Evolutionary conservation across 2,113 vertebrate species (phyloP).

Genomic region (Thomomys bottae): DNA sequence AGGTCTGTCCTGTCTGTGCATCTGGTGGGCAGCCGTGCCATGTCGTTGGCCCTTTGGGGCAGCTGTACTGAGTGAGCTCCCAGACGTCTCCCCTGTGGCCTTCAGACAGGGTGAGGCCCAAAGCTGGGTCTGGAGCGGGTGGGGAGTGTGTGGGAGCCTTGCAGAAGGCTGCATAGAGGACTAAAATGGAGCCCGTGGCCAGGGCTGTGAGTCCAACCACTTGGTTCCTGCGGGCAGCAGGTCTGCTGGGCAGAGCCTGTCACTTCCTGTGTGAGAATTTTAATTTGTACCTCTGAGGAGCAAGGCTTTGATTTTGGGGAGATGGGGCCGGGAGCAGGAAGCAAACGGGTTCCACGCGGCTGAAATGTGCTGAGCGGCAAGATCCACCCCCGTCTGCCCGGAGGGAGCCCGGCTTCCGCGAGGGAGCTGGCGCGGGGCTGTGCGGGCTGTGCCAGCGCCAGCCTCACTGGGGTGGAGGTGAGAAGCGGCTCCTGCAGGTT

Average conservation of each 20-base stretch:
- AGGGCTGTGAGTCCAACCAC: background rate
- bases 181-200: background rate
- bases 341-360: background rate
- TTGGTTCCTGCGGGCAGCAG: background rate
- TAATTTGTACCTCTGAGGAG: conserved; percentile 6
- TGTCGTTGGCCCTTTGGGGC: no score
- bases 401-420: background rate
- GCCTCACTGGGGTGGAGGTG: background rate
- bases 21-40: no score
- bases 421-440: background rate
- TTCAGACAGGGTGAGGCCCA: no score
- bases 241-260: background rate
- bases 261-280: background rate
- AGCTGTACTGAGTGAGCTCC: no score
- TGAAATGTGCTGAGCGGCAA: background rate
- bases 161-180: no score
- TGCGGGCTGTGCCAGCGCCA: background rate
- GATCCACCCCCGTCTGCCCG: background rate
- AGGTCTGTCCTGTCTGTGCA: background rate
- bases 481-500: no score
- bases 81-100: no score
- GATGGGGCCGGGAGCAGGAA: background rate
- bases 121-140: no score
- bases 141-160: no score
- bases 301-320: background rate